A percentile compares a stretch with the other conserved stretches of the same genome.
Conservation (phyloP, 2,113 vertebrate genomes). For the Ammospiza nelsoni region DNA sequence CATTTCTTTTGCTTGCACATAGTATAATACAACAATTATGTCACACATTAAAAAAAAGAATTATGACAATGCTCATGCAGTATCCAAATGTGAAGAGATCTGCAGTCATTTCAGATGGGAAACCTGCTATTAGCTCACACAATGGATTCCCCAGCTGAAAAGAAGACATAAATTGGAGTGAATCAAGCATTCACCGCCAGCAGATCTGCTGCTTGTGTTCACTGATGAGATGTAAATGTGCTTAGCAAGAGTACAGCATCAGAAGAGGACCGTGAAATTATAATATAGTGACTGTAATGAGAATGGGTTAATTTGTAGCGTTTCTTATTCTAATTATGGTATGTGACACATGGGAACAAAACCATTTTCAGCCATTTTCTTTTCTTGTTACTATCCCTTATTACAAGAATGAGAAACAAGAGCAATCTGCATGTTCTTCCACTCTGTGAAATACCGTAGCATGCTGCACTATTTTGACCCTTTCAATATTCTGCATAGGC, state of each 20-base stretch:
- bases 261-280: conserved; percentile 55
- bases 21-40: background rate
- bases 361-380: conserved; percentile 45
- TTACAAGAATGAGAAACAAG: conserved; percentile 55
- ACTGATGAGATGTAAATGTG: conserved; percentile 54
- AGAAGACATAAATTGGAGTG: conserved; percentile 49
- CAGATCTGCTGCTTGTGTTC: conserved; percentile 46
- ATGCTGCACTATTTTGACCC: conserved; percentile 62
- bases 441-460: conserved; percentile 52
- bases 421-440: conserved; percentile 43
- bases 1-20: conserved; percentile 1
- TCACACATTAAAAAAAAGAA: conserved; percentile 25
- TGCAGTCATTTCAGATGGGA: conserved; percentile 48
- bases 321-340: conserved; percentile 66
- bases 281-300: conserved; percentile 53
- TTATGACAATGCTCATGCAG: conserved; percentile 6
- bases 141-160: conserved; percentile 40
- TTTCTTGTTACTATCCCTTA: conserved; percentile 37
- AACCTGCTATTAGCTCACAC: conserved; percentile 48
- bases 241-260: conserved; percentile 42
- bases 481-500: conserved; percentile 60
- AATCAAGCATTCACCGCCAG: conserved; percentile 9
- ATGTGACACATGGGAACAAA: conserved; percentile 46
- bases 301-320: conserved; percentile 63
- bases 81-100: conserved; percentile 36